Percentiles rank a stretch among this genome's conserved stretches.
Conservation (phyloP, 2,888 invertebrate genomes). For the Norana najaformis region DNA sequence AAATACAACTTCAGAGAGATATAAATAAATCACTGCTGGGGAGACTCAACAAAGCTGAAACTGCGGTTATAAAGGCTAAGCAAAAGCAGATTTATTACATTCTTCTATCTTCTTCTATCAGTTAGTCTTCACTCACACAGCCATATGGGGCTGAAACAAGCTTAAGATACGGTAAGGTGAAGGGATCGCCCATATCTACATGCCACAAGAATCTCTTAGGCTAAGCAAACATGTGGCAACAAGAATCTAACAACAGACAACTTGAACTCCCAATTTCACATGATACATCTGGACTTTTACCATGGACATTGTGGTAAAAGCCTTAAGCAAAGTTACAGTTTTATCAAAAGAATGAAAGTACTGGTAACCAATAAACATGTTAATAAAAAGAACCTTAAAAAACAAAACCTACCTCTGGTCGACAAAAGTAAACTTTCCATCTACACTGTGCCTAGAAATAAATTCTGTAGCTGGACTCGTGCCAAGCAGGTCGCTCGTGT, state of each 20-base stretch:
- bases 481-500: slow-evolving; percentile 83
- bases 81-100: too few species aligned
- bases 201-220: too few species aligned
- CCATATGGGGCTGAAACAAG: background rate
- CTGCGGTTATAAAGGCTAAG: background rate
- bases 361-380: background rate
- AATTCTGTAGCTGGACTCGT: slow-evolving; percentile 78
- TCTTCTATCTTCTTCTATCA: too few species aligned
- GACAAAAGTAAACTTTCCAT: slow-evolving; percentile 97
- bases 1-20: background rate
- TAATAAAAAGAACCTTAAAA: background rate
- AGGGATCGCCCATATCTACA: too few species aligned
- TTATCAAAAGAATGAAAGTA: background rate
- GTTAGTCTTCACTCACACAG: too few species aligned
- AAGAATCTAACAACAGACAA: too few species aligned
- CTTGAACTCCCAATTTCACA: too few species aligned
- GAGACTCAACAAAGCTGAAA: background rate
- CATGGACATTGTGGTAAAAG: background rate
- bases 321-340: too few species aligned
- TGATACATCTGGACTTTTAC: too few species aligned
- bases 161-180: too few species aligned
- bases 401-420: slow-evolving; percentile 78
- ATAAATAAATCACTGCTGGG: background rate
- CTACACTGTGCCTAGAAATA: slow-evolving; percentile 91
- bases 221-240: too few species aligned